A percentile compares a stretch with the other conserved stretches of the same genome.
Conservation (phyloP, 2,888 invertebrate genomes). For the Idaea biselata region DNA sequence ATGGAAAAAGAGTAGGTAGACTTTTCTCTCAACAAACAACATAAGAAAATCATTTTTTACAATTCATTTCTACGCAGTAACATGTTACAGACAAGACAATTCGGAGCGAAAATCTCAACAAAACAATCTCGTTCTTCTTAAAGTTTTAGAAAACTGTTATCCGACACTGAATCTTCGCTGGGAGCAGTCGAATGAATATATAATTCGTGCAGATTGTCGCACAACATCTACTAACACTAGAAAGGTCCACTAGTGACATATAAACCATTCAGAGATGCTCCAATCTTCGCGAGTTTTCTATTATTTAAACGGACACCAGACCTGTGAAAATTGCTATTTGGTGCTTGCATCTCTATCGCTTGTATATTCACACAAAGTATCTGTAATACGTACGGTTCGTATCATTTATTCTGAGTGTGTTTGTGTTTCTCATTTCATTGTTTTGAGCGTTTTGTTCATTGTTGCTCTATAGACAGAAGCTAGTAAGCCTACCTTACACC, state of each 20-base stretch:
- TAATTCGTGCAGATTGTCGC: constrained; percentile 66
- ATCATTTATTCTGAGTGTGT: neutral
- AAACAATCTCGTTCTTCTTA: constrained; percentile 7
- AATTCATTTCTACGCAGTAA: neutral
- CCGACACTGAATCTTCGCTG: constrained; percentile 51
- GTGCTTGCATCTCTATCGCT: constrained; percentile 45
- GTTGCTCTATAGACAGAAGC: neutral
- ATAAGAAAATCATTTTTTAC: too few relatives aligned
- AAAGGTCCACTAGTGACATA: constrained; percentile 76
- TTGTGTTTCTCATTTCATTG: neutral
- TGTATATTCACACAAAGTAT: constrained; percentile 7
- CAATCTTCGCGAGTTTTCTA: constrained; percentile 77
- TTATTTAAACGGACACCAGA: constrained; percentile 73
- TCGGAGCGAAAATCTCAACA: neutral
- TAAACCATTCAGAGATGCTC: constrained; percentile 75
- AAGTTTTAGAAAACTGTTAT: constrained; percentile 31
- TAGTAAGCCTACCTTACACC: neutral
- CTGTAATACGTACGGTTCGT: neutral
- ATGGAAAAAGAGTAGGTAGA: too few relatives aligned
- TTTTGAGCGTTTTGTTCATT: neutral
- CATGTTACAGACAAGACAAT: neutral
- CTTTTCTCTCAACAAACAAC: too few relatives aligned
- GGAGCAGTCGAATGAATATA: constrained; percentile 67
- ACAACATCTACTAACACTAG: constrained; percentile 60
- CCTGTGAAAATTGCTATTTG: constrained; percentile 63